phyloP scores from a whole-genome alignment of 2,113 vertebrate species.

The Acrocephalus arundinaceus region DNA sequence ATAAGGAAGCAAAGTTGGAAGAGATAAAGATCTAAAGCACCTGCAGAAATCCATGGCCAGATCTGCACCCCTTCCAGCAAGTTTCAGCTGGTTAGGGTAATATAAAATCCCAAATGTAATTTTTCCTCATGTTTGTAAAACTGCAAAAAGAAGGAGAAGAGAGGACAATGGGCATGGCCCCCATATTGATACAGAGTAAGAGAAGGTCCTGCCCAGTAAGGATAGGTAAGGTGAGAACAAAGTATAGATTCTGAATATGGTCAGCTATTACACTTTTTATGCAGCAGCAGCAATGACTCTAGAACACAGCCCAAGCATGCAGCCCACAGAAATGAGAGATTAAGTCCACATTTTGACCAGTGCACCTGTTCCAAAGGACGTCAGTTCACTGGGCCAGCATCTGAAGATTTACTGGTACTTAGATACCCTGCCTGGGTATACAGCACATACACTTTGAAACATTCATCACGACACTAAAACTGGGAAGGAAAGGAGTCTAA shows the following conservation, averaged over 20 bases:
- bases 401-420: neutral
- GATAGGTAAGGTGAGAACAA: neutral
- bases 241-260: neutral
- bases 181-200: neutral
- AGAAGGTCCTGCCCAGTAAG: neutral
- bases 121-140: neutral
- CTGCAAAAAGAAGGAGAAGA: neutral
- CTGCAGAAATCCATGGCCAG: neutral
- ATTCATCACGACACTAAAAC: neutral
- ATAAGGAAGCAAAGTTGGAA: neutral
- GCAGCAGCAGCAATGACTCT: neutral
- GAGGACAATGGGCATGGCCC: rapidly evolving
- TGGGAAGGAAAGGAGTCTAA: neutral
- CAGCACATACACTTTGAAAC: neutral
- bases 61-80: neutral
- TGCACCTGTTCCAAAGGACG: neutral
- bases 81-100: neutral
- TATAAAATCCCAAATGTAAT: neutral
- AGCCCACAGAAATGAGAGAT: neutral
- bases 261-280: neutral
- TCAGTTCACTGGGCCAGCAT: neutral
- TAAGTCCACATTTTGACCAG: neutral
- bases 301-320: neutral
- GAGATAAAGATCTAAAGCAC: neutral
- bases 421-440: neutral